A percentile compares a stretch with the other conserved stretches of the same genome.
phyloP scores from a whole-genome alignment of 2,797 vertebrate species.

The Loris lydekkerianus region DNA sequence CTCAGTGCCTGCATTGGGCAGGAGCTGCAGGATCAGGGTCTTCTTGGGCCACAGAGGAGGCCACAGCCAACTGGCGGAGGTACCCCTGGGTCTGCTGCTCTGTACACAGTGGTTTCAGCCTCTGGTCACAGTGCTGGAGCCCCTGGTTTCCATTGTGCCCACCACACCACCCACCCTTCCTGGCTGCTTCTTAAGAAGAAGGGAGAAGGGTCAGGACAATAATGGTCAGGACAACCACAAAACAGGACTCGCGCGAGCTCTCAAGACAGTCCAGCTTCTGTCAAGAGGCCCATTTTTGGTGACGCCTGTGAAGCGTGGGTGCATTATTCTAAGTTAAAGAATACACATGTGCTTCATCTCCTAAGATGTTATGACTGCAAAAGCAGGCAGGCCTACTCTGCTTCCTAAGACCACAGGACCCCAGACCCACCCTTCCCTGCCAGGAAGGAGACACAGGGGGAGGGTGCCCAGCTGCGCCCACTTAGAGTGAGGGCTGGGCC shows the following conservation, averaged over 20 bases:
- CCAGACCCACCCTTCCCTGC: neutral
- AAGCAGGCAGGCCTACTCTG: neutral
- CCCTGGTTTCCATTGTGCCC: too few species aligned
- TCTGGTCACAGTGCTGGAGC: neutral
- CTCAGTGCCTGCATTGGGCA: too few species aligned
- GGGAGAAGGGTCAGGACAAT: too few species aligned
- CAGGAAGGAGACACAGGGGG: neutral
- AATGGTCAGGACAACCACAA: too few species aligned
- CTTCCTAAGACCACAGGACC: too few species aligned
- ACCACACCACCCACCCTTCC: too few species aligned
- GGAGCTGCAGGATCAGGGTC: too few species aligned
- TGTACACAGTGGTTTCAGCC: neutral
- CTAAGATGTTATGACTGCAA: neutral
- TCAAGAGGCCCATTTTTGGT: neutral
- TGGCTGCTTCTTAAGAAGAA: too few species aligned
- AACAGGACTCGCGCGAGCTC: too few species aligned
- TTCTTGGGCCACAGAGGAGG: too few species aligned
- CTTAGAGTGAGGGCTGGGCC: neutral
- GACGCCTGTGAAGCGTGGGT: neutral
- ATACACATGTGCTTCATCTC: neutral
- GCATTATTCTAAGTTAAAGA: neutral
- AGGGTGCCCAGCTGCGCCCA: neutral
- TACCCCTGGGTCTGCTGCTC: neutral
- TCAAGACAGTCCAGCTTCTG: too few species aligned
- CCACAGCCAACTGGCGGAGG: neutral